Base-by-base conservation (phyloP, 2,888 invertebrate genomes). In the Teleiodes luculella region DNA sequence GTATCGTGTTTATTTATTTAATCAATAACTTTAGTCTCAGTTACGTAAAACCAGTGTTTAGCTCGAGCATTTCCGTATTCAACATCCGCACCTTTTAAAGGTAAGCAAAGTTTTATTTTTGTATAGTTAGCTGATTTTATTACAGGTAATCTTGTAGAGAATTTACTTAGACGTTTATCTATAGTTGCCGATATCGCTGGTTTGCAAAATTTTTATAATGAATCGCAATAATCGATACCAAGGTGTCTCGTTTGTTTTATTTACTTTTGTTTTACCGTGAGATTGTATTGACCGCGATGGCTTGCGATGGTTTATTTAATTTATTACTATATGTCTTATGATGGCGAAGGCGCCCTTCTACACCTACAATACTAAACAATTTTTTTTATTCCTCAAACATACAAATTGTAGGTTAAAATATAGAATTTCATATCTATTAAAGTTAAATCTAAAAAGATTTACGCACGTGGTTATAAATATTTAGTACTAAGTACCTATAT, bases 41-140 rank as follows among this genome's bases (percentile, higher is more conserved):
- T 50, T 24, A 41, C 24, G 11, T 45, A 50, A 46, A 52, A 36
- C 16, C 43, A 33, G 52, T 50, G 39, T 46, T 51, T 46, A 54
- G 35, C 31, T 8, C 45, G 61, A 48, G 53, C 53, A 53, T 20
- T 52, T 43, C 35, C 43, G 20, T 35, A 20, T n/a, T 48, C 41
- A 36, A 50, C 41, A 43, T 16, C 46, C 24, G 47, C 46, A 35
- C 35, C 10, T 39, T 47, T n/a, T 37, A 61, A 54, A 47, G 46
- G 61, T 61, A 28, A 59, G 61, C 57, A 51, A 57, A 57, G 31
- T 37, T 13, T 37, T 45, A 49, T 61, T 61, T 61, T 57, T 61
- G 61, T 61, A 61, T 61, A 54, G 43, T 58, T 30, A 52, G 55
- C 43, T 50, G 31, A 41, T 49, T 43, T 11, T 14, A 31, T 37